Evolutionary conservation across 2,113 vertebrate species (phyloP).

Genomic region (Dasypus novemcinctus): DNA sequence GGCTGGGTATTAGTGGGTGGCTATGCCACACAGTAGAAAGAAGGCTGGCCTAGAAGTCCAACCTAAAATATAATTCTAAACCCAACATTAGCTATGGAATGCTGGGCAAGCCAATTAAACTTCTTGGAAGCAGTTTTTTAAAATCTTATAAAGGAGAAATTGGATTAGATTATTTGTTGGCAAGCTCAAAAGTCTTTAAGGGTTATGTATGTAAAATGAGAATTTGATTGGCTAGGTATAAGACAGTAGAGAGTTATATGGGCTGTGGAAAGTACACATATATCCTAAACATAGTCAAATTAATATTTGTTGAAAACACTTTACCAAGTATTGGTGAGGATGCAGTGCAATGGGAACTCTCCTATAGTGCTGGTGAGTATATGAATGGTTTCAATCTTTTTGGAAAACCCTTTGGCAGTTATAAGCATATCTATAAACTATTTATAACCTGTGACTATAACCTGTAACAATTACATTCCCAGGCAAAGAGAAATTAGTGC

Average conservation of each 20-base stretch:
- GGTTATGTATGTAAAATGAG: background rate
- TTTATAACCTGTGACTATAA: background rate
- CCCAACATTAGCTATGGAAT: background rate
- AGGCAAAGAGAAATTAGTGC: background rate
- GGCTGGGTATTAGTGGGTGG: accelerated
- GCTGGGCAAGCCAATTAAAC: background rate
- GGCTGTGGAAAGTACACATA: background rate
- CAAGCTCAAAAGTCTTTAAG: background rate
- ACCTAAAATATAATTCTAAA: background rate
- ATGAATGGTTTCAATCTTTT: background rate
- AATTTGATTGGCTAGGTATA: background rate
- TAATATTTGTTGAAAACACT: background rate
- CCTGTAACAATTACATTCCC: background rate
- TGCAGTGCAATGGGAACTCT: background rate
- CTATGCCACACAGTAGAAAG: background rate
- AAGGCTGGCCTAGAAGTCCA: background rate
- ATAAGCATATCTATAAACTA: background rate
- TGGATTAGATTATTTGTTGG: background rate
- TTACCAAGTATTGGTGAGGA: background rate
- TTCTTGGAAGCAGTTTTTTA: background rate
- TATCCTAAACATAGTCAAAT: background rate
- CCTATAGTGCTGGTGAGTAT: background rate
- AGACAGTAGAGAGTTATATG: background rate
- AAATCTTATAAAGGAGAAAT: background rate
- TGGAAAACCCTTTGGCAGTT: background rate